Base-by-base conservation (phyloP, 2,888 invertebrate species). In the Galeruca laticollis region DNA sequence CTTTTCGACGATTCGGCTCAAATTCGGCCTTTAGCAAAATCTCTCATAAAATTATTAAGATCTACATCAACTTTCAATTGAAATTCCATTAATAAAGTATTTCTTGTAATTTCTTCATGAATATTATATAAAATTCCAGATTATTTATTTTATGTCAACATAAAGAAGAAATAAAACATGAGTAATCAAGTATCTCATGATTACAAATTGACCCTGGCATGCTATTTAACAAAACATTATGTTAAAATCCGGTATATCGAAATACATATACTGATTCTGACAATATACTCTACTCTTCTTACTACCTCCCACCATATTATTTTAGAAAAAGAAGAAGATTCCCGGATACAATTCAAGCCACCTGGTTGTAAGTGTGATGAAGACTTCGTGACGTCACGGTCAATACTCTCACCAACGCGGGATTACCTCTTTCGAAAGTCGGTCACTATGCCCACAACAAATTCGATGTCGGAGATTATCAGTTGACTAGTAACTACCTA, bases 401-500 rank as follows among this genome's bases (percentile, higher is more conserved):
- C 37, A 64, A 72, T 69, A 76, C 81, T 81, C 81, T 82, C 82
- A 80, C 80, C 81, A 75, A 75, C 73, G 71, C 75, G 80, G 80
- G 80, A 81, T 80, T 78, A 74, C 78, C 79, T 78, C 76, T 76
- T 76, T 77, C 75, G 81, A 83, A 83, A 83, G 82, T 83, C 82
- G 82, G 82, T 82, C 82, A 83, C 79, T 82, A 77, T 82, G 81
- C 78, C 78, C 76, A 72, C 73, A 72, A 72, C 68, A 73, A 73
- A 65, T 66, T 73, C 56, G 61, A 47, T 59, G 51, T 61, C 60
- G 70, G 56, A 65, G 52, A 51, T 11, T 2, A 43, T 66, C 65
- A 74, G 72, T 75, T 67, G 61, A 69, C 72, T 67, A 71, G 54
- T 49, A 66, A 62, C 69, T 71, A 63, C 37, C 65, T 70, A 56